Conservation (phyloP, 2,888 invertebrate species). For the Meteorus colon region DNA sequence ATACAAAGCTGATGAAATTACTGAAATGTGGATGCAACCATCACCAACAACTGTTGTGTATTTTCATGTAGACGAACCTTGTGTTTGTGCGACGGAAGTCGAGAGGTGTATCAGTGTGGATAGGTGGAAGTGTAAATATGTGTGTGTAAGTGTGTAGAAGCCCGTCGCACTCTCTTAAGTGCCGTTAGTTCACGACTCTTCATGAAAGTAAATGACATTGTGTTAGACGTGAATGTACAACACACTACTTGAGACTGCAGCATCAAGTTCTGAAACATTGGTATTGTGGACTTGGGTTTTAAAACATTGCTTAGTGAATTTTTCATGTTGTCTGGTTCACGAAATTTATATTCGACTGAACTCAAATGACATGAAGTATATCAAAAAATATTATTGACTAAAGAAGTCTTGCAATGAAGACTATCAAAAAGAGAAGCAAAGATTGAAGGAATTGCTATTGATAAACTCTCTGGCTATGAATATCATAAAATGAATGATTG, state of each 20-base stretch:
- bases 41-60: conserved; percentile 46
- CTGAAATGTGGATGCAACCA: conserved; percentile 5
- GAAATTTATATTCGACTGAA: too few relatives aligned
- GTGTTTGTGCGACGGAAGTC: conserved; percentile 48
- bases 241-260: conserved; percentile 20
- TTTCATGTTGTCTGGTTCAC: not conserved
- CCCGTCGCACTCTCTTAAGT: too few relatives aligned
- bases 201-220: conserved; percentile 22
- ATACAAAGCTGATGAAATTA: conserved; percentile 13
- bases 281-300: too few relatives aligned
- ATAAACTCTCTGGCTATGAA: too few relatives aligned
- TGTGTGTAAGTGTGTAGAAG: conserved; percentile 1
- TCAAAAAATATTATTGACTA: too few relatives aligned
- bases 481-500: too few relatives aligned
- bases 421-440: too few relatives aligned
- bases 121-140: not conserved
- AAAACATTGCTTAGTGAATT: too few relatives aligned
- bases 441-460: too few relatives aligned
- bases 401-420: too few relatives aligned
- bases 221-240: conserved; percentile 17
- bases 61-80: conserved; percentile 47
- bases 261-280: conserved; percentile 6
- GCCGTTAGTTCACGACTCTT: too few relatives aligned
- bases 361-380: too few relatives aligned
- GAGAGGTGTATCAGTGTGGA: conserved; percentile 32